These are phyloP conservation scores for Scrobipalpa atriplicella DNA, from an alignment of 2,888 invertebrate genomes.

Conservation along the genomic window DNA sequence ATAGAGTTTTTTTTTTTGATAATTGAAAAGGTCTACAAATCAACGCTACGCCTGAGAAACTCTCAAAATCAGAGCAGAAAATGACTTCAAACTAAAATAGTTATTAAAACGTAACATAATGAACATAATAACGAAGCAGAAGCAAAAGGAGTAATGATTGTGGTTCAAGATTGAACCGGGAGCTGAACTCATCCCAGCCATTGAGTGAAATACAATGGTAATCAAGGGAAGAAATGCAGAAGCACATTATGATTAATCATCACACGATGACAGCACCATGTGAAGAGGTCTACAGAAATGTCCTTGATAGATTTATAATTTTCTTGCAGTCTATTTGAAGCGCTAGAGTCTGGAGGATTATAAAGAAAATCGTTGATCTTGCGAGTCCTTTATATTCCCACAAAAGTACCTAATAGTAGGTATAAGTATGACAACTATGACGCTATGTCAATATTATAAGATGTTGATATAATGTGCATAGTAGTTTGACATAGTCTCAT, in stretches of 20 bases:
- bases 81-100: slow-evolving; percentile 46
- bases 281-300: slow-evolving; percentile 11
- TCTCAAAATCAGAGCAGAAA: neutral
- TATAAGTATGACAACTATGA: no score
- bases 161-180: slow-evolving; percentile 65
- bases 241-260: slow-evolving; percentile 66
- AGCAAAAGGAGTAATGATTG: slow-evolving; percentile 56
- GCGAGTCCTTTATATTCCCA: neutral
- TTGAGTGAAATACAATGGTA: slow-evolving; percentile 64
- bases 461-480: no score
- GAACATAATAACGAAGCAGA: slow-evolving; percentile 56
- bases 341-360: slow-evolving; percentile 38
- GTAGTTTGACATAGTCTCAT: neutral
- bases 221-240: slow-evolving; percentile 61
- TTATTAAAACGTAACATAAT: slow-evolving; percentile 57
- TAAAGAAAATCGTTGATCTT: neutral
- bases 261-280: slow-evolving; percentile 38
- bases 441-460: no score
- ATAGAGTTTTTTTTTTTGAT: no score
- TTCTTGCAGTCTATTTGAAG: neutral
- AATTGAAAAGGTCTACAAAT: no score
- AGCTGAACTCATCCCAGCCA: slow-evolving; percentile 50
- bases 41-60: no score
- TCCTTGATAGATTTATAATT: slow-evolving; percentile 22
- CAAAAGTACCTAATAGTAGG: no score